Evolutionary conservation across 2,888 invertebrate species (phyloP), one percentile per base, ranked within the genome.

Genomic region (Melanophora roralis): DNA sequence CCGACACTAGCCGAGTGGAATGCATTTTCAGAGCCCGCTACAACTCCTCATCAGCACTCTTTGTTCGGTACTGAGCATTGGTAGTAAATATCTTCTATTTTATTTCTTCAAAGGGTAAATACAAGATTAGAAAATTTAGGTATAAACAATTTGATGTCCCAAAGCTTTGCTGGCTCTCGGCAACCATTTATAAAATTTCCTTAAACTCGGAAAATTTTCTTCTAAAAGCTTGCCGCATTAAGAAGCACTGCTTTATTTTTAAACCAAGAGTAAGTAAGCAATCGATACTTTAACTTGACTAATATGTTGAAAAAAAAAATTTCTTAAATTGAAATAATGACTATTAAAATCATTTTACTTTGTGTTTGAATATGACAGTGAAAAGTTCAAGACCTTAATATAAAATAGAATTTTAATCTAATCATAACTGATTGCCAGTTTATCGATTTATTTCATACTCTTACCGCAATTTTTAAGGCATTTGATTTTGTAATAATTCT

Each of bases 201-300:
- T n/a, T n/a, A n/a, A n/a, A n/a, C n/a, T n/a, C n/a, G n/a, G n/a
- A 6, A 3, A 27, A 27, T 27, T 27, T 27, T 27, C 27, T 6
- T 6, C 6, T 6, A 3, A 27, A 3, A 47, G 12, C 16, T 1
- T 19, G 27, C 14, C 27, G 32, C 11, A 3, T 77, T 65, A 34
- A 16, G 59, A 72, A 36, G n/a, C 64, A 0, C 69, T 64, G 9
- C n/a, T n/a, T 38, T 47, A 16, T 9, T n/a, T 23, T 6, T 14
- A 36, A 12, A 64, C 36, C 55, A 40, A 23, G 21, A 51, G 49
- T 23, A 47, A 45, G 23, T 43, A 65, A 21, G 19, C 45, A 64
- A 60, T 67, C 67, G 40, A 51, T 74, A n/a, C 59, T 59, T 59
- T 65, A 57, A 73, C 65, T 57, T 53, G 8, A 38, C 19, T 43